Conservation (phyloP, 2,888 invertebrate species). For the Cephus spinipes region DNA sequence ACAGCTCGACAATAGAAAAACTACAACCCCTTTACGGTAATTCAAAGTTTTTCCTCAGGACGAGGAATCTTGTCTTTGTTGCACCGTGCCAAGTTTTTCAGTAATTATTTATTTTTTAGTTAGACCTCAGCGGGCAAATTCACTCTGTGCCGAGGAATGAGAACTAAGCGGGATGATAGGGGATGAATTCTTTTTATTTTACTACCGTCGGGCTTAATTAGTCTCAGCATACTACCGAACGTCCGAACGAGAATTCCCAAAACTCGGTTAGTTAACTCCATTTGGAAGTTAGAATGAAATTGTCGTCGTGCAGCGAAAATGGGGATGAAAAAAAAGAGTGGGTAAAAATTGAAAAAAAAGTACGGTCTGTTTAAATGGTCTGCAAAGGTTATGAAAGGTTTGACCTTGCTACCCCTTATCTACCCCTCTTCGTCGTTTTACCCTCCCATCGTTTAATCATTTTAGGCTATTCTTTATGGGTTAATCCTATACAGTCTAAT, state of each 20-base stretch:
- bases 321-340: background rate
- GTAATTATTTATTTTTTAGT: background rate
- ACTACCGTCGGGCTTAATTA: background rate
- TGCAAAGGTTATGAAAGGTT: background rate
- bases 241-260: background rate
- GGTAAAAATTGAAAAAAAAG: background rate
- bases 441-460: background rate
- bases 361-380: background rate
- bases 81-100: background rate
- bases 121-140: background rate
- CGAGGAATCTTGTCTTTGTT: background rate
- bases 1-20: background rate
- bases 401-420: background rate
- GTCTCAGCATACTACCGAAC: background rate
- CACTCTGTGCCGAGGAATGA: background rate
- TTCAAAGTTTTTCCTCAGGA: background rate
- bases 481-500: background rate
- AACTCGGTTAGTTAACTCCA: background rate
- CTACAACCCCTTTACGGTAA: background rate
- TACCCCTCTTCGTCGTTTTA: background rate
- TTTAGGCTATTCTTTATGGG: background rate
- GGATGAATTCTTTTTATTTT: background rate
- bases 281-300: background rate
- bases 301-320: background rate
- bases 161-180: background rate